These are phyloP conservation scores for Microdon myrmicae DNA, from an alignment of 2,888 invertebrate species.

Conservation along the genomic window DNA sequence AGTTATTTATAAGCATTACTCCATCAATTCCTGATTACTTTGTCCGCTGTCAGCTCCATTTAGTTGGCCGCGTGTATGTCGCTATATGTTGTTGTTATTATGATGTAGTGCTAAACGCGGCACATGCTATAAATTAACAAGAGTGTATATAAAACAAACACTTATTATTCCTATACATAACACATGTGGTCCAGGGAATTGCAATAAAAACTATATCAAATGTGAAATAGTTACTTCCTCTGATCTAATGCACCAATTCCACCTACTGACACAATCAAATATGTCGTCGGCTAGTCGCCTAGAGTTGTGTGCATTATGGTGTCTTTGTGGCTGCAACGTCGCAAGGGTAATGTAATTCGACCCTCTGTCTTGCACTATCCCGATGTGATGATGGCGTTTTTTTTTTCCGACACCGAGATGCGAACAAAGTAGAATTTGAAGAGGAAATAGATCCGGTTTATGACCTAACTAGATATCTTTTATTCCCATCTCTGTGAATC, in stretches of 20 bases:
- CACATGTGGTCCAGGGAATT: constrained; percentile 32
- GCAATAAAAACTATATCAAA: constrained; percentile 21
- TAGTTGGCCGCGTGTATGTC: too few relatives aligned
- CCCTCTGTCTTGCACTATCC: too few relatives aligned
- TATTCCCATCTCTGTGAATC: too few relatives aligned
- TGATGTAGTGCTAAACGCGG: constrained; percentile 17
- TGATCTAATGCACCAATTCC: constrained; percentile 47
- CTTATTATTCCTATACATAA: constrained; percentile 14
- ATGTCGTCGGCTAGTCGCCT: constrained; percentile 10
- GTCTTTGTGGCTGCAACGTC: neutral
- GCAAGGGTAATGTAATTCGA: too few relatives aligned
- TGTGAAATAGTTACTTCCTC: constrained; percentile 49
- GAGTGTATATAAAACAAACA: constrained; percentile 14
- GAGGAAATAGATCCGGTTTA: too few relatives aligned
- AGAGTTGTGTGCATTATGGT: neutral
- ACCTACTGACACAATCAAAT: constrained; percentile 5
- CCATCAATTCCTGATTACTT: constrained; percentile 35
- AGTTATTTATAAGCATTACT: constrained; percentile 28
- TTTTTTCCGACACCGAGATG: too few relatives aligned
- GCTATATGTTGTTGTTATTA: constrained; percentile 1
- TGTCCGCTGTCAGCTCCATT: constrained; percentile 7
- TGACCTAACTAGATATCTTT: too few relatives aligned
- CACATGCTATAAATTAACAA: constrained; percentile 32
- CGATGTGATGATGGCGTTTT: too few relatives aligned
- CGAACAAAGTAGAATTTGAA: too few relatives aligned